These are phyloP conservation scores for Synergus japonicus DNA, from an alignment of 2,888 invertebrate species.

Conservation along the genomic window DNA sequence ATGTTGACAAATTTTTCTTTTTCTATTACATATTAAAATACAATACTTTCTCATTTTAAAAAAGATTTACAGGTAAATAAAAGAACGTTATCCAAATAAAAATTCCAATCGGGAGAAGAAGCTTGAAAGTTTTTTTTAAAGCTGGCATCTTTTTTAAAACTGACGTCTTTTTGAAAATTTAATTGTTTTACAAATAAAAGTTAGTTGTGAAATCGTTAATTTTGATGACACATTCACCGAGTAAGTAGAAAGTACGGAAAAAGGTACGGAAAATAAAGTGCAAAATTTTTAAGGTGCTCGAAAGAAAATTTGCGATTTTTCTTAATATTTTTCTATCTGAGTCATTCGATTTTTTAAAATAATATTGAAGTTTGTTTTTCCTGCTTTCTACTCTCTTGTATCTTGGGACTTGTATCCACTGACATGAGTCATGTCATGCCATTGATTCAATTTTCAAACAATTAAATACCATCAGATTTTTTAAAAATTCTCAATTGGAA, in stretches of 20 bases:
- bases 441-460: constrained; percentile 45
- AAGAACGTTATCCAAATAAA: background rate
- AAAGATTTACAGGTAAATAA: background rate
- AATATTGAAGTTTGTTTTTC: background rate
- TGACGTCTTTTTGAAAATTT: constrained; percentile 43
- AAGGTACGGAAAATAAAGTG: background rate
- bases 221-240: background rate
- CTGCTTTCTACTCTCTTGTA: constrained; percentile 59
- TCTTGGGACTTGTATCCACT: constrained; percentile 65
- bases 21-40: constrained; percentile 1
- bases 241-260: background rate
- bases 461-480: constrained; percentile 39
- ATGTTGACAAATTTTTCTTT: background rate
- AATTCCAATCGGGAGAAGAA: background rate
- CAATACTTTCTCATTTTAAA: background rate
- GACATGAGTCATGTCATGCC: constrained; percentile 74
- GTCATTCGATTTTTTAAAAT: background rate
- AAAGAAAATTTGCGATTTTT: constrained; percentile 11
- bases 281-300: background rate
- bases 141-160: constrained; percentile 33
- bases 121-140: background rate
- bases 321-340: background rate
- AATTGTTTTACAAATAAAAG: background rate
- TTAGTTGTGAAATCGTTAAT: constrained; percentile 6
- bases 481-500: background rate